Base-by-base conservation (phyloP, 2,888 invertebrate genomes). In the Cremastobaeus sp. region DNA sequence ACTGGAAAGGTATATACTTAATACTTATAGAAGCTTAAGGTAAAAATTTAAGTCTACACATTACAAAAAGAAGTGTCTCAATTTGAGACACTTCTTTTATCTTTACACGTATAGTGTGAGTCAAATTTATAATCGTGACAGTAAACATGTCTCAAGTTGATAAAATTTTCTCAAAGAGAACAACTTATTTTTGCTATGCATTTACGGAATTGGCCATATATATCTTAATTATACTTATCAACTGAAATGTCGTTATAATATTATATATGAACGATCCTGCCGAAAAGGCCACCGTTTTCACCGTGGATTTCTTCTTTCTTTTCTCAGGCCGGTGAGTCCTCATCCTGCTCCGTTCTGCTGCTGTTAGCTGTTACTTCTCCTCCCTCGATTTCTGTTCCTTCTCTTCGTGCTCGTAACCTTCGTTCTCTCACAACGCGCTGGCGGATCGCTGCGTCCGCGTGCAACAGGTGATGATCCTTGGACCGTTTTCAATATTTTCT, bases 191-290 rank as follows among this genome's bases (percentile, higher is more conserved):
- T n/a, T n/a, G n/a, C n/a, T n/a, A n/a, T n/a, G n/a, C n/a, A n/a
- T n/a, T n/a, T n/a, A n/a, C n/a, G n/a, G n/a, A n/a, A n/a, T n/a
- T n/a, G n/a, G n/a, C n/a, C n/a, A n/a, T n/a, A n/a, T n/a, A n/a
- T n/a, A n/a, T n/a, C n/a, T n/a, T n/a, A n/a, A n/a, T n/a, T n/a
- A n/a, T n/a, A n/a, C n/a, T n/a, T n/a, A n/a, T n/a, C n/a, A n/a
- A n/a, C n/a, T n/a, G n/a, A n/a, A n/a, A n/a, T n/a, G n/a, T 76
- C 76, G 73, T 76, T 76, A 76, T 76, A 74, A 73, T 76, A 74
- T 71, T 71, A 68, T 76, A 76, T 62, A 71, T 66, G 37, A 52
- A 66, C 47, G 43, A 48, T 35, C 5, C 15, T 35, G 50, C 54
- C 68, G 34, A 52, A 75, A 73, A 71, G 68, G 65, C 74, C 68